These are phyloP conservation scores for Grallaria varia DNA, from an alignment of 2,113 vertebrate genomes.

Conservation along the genomic window DNA sequence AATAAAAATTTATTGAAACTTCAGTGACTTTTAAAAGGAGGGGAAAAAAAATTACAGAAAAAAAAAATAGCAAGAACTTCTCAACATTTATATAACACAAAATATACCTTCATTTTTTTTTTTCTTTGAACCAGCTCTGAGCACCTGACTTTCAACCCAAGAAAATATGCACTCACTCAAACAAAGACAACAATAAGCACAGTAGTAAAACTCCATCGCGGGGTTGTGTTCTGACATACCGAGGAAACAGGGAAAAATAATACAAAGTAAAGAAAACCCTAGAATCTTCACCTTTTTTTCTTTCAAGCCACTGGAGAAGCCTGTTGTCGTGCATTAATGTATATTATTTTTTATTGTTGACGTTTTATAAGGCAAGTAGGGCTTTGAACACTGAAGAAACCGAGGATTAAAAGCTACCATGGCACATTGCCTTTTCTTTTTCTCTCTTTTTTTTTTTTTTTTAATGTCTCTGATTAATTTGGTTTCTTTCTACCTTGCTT, in stretches of 20 bases:
- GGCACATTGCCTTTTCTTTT: constrained; percentile 69
- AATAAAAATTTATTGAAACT: constrained; percentile 92
- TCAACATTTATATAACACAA: constrained; percentile 87
- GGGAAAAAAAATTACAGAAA: constrained; percentile 59
- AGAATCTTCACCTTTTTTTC: neutral
- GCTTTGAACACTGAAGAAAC: constrained; percentile 71
- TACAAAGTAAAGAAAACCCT: constrained; percentile 51
- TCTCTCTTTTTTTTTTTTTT: neutral
- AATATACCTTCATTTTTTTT: constrained; percentile 83
- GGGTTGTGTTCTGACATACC: constrained; percentile 50
- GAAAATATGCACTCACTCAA: constrained; percentile 62
- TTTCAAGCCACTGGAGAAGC: constrained; percentile 82
- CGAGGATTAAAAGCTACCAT: constrained; percentile 75
- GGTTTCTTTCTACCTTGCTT: constrained; percentile 10
- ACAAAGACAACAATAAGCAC: constrained; percentile 59
- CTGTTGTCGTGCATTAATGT: constrained; percentile 68
- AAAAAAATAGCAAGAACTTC: constrained; percentile 80
- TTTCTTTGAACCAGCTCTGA: constrained; percentile 76
- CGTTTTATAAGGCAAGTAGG: constrained; percentile 63
- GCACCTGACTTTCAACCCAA: constrained; percentile 66
- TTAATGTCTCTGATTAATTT: neutral
- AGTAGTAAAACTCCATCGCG: constrained; percentile 59
- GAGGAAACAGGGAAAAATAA: constrained; percentile 62
- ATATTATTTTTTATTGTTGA: neutral
- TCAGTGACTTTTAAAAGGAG: constrained; percentile 83